A percentile compares a stretch with the other conserved stretches of the same genome.
phyloP scores from a whole-genome alignment of 2,888 invertebrate species.

The Eilema sororculum region DNA sequence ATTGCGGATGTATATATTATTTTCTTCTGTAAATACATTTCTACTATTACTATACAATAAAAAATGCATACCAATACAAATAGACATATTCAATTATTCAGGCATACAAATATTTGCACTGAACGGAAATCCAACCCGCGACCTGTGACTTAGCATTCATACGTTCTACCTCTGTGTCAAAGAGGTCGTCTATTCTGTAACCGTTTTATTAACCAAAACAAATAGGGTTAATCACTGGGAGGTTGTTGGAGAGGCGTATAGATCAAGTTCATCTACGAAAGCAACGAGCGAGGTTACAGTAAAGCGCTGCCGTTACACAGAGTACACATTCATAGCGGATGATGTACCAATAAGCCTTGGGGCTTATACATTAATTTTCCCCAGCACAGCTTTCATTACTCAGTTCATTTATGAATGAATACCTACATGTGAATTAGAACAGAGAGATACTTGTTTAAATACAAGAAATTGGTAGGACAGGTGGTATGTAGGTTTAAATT shows the following conservation, averaged over 20 bases:
- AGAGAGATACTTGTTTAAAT: background rate
- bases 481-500: background rate
- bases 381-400: slow-evolving; percentile 27
- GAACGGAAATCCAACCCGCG: too few relatives aligned
- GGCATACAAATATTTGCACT: too few relatives aligned
- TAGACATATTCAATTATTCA: too few relatives aligned
- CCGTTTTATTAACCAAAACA: background rate
- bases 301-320: slow-evolving; percentile 25
- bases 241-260: background rate
- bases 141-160: too few relatives aligned
- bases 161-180: too few relatives aligned
- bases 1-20: too few relatives aligned
- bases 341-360: slow-evolving; percentile 38
- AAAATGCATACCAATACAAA: too few relatives aligned
- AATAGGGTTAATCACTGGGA: slow-evolving; percentile 60
- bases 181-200: background rate
- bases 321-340: slow-evolving; percentile 23
- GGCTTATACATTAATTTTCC: slow-evolving; percentile 38
- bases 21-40: too few relatives aligned
- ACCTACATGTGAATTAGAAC: background rate
- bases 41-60: too few relatives aligned
- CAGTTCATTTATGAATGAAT: slow-evolving; percentile 23
- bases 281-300: slow-evolving; percentile 42
- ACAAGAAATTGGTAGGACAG: background rate
- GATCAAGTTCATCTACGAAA: slow-evolving; percentile 9